These are phyloP conservation scores for Ia io DNA, from an alignment of 2,113 vertebrate genomes.

Conservation along the genomic window DNA sequence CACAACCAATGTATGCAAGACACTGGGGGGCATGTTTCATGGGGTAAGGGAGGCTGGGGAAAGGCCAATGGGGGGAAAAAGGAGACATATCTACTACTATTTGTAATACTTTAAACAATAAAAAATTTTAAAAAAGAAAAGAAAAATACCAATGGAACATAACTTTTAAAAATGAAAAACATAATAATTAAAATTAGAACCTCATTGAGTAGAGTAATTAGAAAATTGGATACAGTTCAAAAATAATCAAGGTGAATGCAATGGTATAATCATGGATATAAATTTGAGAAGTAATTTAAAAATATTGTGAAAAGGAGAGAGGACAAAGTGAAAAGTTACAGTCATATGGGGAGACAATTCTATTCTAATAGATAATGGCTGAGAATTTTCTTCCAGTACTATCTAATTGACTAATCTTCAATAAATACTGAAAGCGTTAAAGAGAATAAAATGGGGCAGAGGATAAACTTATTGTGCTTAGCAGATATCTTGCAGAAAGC, in stretches of 20 bases:
- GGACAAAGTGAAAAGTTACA: not conserved
- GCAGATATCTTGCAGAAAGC: too few species aligned
- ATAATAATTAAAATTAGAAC: not conserved
- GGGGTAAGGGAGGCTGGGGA: too few species aligned
- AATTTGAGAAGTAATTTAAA: not conserved
- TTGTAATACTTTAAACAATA: too few species aligned
- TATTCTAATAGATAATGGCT: not conserved
- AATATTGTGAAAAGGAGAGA: not conserved
- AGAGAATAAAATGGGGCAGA: too few species aligned
- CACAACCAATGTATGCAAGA: too few species aligned
- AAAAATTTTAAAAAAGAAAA: too few species aligned
- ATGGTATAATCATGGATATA: not conserved
- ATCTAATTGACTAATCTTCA: not conserved
- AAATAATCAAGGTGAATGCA: not conserved
- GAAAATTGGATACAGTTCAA: not conserved
- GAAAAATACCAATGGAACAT: not conserved
- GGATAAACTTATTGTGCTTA: too few species aligned
- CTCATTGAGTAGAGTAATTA: not conserved
- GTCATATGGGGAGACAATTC: not conserved
- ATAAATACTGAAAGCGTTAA: not conserved
- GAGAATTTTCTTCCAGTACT: not conserved
- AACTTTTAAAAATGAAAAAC: conserved; percentile 2
- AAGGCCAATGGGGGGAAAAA: too few species aligned
- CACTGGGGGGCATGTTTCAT: too few species aligned
- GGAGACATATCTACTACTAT: too few species aligned